Percentiles rank a stretch among this genome's conserved stretches.
Conservation (phyloP, 2,113 vertebrate genomes). For the Cyphomyrus discorhynchus region DNA sequence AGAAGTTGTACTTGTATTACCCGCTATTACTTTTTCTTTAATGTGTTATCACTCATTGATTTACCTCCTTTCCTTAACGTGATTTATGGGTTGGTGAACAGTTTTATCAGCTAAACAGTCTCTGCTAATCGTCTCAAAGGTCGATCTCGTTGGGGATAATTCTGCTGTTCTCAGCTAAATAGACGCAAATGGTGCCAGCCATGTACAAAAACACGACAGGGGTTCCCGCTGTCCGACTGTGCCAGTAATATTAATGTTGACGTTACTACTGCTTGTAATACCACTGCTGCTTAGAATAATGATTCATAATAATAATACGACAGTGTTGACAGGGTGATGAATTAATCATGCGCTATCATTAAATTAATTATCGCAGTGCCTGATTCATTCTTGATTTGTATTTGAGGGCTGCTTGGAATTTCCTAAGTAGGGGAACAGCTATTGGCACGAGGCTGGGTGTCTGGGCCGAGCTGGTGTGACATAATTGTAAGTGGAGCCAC, state of each 20-base stretch:
- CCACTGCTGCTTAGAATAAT: not conserved
- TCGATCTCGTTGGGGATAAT: conserved; percentile 29
- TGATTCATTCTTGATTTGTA: not conserved
- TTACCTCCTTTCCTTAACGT: conserved; percentile 25
- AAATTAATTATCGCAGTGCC: not conserved
- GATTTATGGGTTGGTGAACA: conserved; percentile 33
- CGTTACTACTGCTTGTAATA: not conserved
- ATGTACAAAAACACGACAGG: not conserved
- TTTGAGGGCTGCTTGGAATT: not conserved
- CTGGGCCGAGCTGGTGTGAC: not conserved
- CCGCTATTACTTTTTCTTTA: conserved; percentile 13
- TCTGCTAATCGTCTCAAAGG: conserved; percentile 41
- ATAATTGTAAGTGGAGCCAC: not conserved
- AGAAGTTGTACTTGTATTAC: not conserved
- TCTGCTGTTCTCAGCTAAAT: conserved; percentile 28
- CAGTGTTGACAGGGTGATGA: not conserved
- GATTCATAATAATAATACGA: not conserved
- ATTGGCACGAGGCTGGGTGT: not conserved
- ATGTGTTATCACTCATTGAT: conserved; percentile 17
- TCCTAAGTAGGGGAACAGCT: not conserved
- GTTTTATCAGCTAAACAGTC: conserved; percentile 38
- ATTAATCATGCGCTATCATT: not conserved
- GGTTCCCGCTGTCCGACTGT: not conserved
- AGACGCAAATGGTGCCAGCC: not conserved
- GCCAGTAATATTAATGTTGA: conserved; percentile 5